Conservation (phyloP, 1,140 invertebrate species). For the Ganaspis sp. region DNA sequence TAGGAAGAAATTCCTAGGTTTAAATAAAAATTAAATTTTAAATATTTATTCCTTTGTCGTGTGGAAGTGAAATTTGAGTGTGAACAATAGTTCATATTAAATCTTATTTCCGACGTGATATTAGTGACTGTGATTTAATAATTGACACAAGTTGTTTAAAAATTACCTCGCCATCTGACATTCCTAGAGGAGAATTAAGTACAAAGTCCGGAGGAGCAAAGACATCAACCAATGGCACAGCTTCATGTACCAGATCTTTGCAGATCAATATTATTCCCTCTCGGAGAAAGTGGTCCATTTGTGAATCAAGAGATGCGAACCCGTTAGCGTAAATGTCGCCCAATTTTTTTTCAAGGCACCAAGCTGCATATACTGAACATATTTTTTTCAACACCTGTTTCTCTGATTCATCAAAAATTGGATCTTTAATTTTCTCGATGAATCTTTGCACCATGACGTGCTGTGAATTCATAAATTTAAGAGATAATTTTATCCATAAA, state of each 20-base stretch:
- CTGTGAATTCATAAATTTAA: conserved; percentile 21
- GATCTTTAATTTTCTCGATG: conserved; percentile 64
- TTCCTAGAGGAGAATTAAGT: conserved; percentile 5
- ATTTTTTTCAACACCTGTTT: conserved; percentile 80
- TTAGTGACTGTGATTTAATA: no score
- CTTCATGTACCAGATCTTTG: conserved; percentile 83
- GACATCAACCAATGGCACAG: conserved; percentile 91
- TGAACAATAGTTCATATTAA: no score
- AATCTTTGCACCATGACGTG: conserved; percentile 46
- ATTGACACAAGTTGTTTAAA: no score
- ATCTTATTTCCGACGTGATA: no score
- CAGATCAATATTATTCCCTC: conserved; percentile 83
- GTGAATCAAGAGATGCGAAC: conserved; percentile 73
- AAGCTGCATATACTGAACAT: conserved; percentile 85
- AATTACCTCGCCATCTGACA: conserved; percentile 8
- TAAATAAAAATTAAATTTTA: no score
- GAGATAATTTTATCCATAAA: no score
- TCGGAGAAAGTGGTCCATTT: conserved; percentile 80
- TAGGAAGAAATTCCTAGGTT: no score
- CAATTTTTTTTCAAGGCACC: conserved; percentile 85
- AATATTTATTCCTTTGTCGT: no score
- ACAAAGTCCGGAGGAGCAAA: conserved; percentile 91
- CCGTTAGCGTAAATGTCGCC: conserved; percentile 86
- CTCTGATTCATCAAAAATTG: conserved; percentile 73
- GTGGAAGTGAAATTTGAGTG: no score